phyloP scores from a whole-genome alignment of 2,888 invertebrate species.

The Harpalus rubripes region DNA sequence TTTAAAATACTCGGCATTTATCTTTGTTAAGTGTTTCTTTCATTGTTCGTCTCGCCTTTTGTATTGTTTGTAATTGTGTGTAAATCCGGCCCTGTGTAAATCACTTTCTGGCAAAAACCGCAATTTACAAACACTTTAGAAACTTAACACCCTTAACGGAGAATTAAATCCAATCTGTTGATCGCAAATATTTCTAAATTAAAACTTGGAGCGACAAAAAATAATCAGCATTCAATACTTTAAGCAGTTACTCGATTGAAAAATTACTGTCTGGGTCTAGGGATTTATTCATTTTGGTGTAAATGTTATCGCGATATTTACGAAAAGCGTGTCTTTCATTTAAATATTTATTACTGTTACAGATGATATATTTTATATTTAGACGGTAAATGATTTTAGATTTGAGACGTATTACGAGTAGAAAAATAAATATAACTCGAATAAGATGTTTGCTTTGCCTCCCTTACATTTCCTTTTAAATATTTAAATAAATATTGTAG shows the following conservation, averaged over 20 bases:
- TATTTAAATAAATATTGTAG: constrained; percentile 40
- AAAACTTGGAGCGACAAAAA: constrained; percentile 35
- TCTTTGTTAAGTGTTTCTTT: neutral
- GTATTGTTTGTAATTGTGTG: neutral
- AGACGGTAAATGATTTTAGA: constrained; percentile 2
- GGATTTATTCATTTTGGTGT: no score
- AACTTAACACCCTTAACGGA: constrained; percentile 33
- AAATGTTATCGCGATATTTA: no score
- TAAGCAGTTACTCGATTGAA: no score
- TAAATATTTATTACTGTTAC: neutral
- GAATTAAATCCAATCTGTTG: constrained; percentile 51
- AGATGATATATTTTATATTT: neutral
- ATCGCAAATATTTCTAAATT: constrained; percentile 52
- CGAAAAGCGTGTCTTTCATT: neutral
- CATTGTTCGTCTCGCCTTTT: neutral
- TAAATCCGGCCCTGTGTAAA: constrained; percentile 37
- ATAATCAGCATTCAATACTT: neutral
- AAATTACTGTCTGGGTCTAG: no score
- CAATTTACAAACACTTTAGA: constrained; percentile 51
- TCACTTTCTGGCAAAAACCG: constrained; percentile 39
- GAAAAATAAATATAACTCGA: constrained; percentile 38
- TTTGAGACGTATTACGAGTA: constrained; percentile 16
- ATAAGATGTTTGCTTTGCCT: constrained; percentile 49
- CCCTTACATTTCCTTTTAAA: constrained; percentile 27
- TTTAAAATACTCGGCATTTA: neutral